Base-by-base conservation (phyloP, 2,888 invertebrate genomes). In the Drosophila neonasuta region DNA sequence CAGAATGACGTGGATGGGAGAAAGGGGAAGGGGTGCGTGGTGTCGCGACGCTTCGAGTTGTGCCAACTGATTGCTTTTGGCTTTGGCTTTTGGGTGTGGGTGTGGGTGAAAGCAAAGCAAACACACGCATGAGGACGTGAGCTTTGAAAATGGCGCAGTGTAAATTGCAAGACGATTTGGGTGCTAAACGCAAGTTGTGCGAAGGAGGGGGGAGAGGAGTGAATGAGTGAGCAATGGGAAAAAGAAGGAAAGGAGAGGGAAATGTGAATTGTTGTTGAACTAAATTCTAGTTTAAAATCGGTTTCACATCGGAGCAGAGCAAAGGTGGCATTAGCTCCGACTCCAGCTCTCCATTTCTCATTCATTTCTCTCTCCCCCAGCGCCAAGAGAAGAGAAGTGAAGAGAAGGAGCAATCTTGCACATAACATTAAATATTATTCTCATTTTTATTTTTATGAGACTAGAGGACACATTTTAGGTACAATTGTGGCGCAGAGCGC, bases 361-460 rank as follows among this genome's bases (percentile, higher is more conserved):
- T 32, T 32, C 24, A 24, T 6, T 24, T 24, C 24, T 24, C n/a
- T n/a, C 34, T n/a, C n/a, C 6, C 24, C 24, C 24, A 24, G 11
- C 11, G 10, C 24, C n/a, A 24, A n/a, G 10, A 13, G 2, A 36
- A 17, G 20, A 5, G 41, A 24, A n/a, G 10, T 11, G 2, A 36
- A n/a, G 10, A 13, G 2, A 36, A 17, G 20, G 7, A 48, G 1
- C 39, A 61, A 61, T 61, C 52, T 48, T 29, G 20, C 15, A 56
- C 39, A 64, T 64, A 52, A 60, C 51, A 59, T 52, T 54, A 52
- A 17, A 70, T 57, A 70, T 66, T 57, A 66, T 65, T 41, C 39
- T 41, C 51, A 56, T 66, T 61, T 84, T 87, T 81, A 80, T 85
- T 89, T 83, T 89, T 83, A 86, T 82, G 81, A 71, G 79, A 81